Evolutionary conservation across 2,113 vertebrate species (phyloP).

Genomic region (Natator depressus): DNA sequence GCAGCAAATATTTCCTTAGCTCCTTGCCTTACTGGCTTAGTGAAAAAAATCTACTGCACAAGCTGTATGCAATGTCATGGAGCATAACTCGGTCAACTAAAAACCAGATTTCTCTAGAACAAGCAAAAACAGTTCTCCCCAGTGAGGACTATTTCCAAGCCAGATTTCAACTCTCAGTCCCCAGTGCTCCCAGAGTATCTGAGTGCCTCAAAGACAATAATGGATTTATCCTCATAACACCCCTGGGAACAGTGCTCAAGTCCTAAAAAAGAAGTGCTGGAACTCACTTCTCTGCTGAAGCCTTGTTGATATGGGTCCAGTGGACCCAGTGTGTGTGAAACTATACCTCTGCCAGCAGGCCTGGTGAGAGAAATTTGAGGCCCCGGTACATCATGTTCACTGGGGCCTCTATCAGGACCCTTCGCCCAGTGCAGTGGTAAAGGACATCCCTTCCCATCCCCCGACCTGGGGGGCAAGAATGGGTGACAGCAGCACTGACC

Average conservation of each 20-base stretch:
- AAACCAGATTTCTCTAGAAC: not conserved
- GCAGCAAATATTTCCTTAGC: not conserved
- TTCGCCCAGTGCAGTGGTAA: too few relatives aligned
- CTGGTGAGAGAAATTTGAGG: too few relatives aligned
- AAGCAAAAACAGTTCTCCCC: not conserved
- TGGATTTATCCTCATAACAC: not conserved
- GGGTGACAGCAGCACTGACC: too few relatives aligned
- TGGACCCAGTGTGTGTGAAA: too few relatives aligned
- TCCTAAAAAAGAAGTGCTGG: too few relatives aligned
- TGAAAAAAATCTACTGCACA: not conserved
- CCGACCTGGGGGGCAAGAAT: too few relatives aligned
- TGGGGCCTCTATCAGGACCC: too few relatives aligned
- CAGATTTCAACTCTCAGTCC: not conserved
- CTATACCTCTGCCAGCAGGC: too few relatives aligned
- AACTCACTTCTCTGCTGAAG: too few relatives aligned
- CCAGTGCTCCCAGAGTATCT: not conserved
- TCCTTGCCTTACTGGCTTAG: not conserved
- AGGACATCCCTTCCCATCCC: too few relatives aligned
- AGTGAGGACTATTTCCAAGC: not conserved
- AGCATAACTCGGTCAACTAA: not conserved
- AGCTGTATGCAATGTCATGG: not conserved
- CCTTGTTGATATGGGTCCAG: too few relatives aligned
- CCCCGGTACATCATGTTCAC: too few relatives aligned
- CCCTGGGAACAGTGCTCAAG: not conserved
- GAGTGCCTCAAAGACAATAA: not conserved